Conservation (phyloP, 2,113 vertebrate species). For the Indri indri region DNA sequence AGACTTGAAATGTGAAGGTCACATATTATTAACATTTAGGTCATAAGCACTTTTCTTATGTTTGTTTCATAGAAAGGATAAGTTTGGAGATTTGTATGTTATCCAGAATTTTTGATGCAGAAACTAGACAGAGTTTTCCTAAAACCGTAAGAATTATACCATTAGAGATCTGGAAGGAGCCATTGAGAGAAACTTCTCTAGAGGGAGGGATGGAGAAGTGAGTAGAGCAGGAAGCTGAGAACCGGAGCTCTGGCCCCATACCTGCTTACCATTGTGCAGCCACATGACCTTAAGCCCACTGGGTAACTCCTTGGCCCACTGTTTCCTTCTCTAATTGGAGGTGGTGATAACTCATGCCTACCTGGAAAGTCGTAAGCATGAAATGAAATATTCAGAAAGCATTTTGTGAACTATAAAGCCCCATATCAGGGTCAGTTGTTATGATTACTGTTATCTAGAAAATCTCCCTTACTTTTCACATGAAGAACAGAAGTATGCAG, state of each 20-base stretch:
- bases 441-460: neutral
- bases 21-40: neutral
- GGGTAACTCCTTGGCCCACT: neutral
- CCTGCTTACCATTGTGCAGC: neutral
- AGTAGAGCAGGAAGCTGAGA: neutral
- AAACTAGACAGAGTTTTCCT: neutral
- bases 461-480: neutral
- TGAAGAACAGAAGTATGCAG: neutral
- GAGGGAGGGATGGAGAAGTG: neutral
- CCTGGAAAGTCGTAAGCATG: neutral
- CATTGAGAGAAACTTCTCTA: neutral
- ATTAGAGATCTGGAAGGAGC: neutral
- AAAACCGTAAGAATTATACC: neutral
- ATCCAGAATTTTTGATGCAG: neutral
- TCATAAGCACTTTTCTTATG: neutral
- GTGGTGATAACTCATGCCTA: neutral
- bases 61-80: conserved; percentile 26
- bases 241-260: neutral
- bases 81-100: neutral
- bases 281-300: no score
- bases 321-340: neutral
- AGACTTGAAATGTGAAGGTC: neutral
- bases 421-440: neutral
- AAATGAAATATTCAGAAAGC: conserved; percentile 31
- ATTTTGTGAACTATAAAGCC: neutral